These are phyloP conservation scores for Passer montanus DNA, from an alignment of 2,113 vertebrate genomes.

Conservation along the genomic window DNA sequence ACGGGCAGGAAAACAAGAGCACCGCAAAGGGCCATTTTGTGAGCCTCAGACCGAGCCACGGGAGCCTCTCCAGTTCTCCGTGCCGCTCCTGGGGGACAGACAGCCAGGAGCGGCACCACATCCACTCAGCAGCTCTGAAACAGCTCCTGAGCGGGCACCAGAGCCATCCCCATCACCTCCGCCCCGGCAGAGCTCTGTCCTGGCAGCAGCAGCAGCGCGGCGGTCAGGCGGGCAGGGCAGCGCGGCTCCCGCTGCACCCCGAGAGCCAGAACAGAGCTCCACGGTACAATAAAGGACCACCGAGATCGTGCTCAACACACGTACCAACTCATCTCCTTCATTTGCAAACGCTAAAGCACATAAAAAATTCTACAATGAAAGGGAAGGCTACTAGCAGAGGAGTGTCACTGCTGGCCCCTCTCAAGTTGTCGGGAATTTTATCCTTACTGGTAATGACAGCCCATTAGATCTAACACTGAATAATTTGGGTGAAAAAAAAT, in stretches of 20 bases:
- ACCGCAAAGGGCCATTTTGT: neutral
- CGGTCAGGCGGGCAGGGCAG: too few relatives aligned
- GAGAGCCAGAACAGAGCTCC: neutral
- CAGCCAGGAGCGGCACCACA: accelerated
- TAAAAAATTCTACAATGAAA: neutral
- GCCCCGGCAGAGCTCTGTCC: neutral
- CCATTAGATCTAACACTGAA: neutral
- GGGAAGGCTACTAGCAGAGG: neutral
- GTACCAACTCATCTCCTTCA: neutral
- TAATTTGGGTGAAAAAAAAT: neutral
- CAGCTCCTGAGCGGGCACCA: accelerated
- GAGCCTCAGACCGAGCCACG: neutral
- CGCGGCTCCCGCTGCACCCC: neutral
- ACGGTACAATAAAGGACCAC: neutral
- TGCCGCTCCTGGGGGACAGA: accelerated
- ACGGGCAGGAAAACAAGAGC: neutral
- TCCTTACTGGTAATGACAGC: neutral
- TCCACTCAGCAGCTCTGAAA: accelerated
- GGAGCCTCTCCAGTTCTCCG: neutral
- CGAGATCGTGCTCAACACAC: neutral
- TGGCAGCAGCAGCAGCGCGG: accelerated
- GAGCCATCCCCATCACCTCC: accelerated
- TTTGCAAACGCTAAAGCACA: neutral
- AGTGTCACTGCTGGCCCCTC: neutral
- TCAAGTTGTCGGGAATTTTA: neutral